Evolutionary conservation across 2,113 vertebrate genomes (phyloP), one percentile per base, ranked within the genome.

Genomic region (Serilophus lunatus): DNA sequence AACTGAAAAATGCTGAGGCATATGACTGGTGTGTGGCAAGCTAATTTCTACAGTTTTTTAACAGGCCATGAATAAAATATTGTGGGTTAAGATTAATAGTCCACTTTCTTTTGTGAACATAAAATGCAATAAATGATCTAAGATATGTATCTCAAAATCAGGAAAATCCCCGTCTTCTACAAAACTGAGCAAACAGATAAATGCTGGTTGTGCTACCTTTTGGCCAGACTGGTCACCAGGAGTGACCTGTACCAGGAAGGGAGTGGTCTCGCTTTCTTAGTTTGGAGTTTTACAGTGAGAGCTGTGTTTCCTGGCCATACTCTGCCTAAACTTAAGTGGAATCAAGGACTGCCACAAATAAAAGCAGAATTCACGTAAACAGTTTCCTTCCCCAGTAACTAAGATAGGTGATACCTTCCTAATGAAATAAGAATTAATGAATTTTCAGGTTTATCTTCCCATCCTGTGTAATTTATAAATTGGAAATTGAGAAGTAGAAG

Each of bases 1-100:
- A 97, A 95, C 95, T 97, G 95, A 97, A 97, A 98, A 98, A 97
- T 91, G 88, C 86, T 33, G 53, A 93, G 18, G 18, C 91, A 82
- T 61, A 84, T 96, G 97, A 92, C 82, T 93, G 82, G 84, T 97
- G 90, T 97, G 92, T 95, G 94, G 92, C 95, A 97, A 97, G 87
- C 92, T 97, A 80, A 96, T 97, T 98, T 96, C 82, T 96, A n/a
- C 79, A 96, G 91, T 76, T 96, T 92, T 93, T 97, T 92, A 85
- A 66, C 93, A 95, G 91, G 83, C 51, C 72, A 33, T 83, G 91
- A 96, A 86, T 92, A 83, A 95, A 97, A 78, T 76, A 50, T 61
- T 95, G 87, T 64, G 81, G 71, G 71, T 76, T 78, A 92, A 86
- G 63, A 40, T 82, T 54, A 90, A 82, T 71, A 85, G 69, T 69